Conservation (phyloP, 2,113 vertebrate species). For the Lepus americanus region DNA sequence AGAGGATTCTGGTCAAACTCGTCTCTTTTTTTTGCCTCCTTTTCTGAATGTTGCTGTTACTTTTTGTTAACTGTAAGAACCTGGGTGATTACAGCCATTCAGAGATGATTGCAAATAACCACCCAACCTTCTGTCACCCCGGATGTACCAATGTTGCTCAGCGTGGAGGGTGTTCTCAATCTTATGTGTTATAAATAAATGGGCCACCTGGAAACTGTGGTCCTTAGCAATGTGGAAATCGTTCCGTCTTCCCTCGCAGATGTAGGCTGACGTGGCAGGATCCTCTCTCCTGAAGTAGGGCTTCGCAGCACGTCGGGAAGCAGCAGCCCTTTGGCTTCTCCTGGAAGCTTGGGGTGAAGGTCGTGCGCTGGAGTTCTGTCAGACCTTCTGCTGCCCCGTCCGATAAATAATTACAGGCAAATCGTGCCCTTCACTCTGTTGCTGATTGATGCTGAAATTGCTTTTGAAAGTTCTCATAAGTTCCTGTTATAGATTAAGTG, state of each 20-base stretch:
- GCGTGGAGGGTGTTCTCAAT: background rate
- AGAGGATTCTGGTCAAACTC: background rate
- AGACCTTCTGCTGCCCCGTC: slow-evolving; percentile 86
- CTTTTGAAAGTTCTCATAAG: slow-evolving; percentile 97
- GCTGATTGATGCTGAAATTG: slow-evolving; percentile 95
- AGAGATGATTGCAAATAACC: background rate
- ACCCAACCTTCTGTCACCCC: background rate
- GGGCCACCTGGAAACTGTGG: background rate
- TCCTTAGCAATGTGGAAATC: background rate
- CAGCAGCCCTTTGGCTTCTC: slow-evolving; percentile 51
- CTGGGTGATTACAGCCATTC: background rate
- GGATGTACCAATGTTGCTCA: background rate
- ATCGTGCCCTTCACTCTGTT: slow-evolving; percentile 90
- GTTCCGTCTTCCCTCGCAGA: background rate
- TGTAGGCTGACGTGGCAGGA: background rate
- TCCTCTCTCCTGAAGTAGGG: background rate
- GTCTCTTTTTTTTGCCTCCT: background rate
- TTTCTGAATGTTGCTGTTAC: background rate
- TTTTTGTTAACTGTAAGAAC: background rate
- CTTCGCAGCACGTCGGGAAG: background rate
- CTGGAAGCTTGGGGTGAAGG: slow-evolving; percentile 86
- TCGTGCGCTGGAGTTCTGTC: slow-evolving; percentile 80
- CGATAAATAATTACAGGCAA: slow-evolving; percentile 94
- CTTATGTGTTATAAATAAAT: slow-evolving; percentile 16
- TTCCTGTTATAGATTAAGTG: slow-evolving; percentile 96